Conservation (phyloP, 2,888 invertebrate genomes). For the Drosophila setosimentum region DNA sequence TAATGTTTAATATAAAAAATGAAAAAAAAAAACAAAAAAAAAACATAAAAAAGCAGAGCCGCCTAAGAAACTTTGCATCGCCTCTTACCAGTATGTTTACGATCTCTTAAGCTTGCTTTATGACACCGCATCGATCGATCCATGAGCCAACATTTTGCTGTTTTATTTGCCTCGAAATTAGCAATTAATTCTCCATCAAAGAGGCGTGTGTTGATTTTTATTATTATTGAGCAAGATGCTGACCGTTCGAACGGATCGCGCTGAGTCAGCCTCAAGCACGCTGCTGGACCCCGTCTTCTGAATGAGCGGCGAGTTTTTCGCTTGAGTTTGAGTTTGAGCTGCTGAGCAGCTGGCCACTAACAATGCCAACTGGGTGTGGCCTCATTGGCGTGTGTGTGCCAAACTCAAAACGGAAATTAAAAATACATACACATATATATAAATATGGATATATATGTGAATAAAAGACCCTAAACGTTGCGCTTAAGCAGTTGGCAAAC, state of each 20-base stretch:
- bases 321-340: neutral
- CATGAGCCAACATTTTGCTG: conserved; percentile 32
- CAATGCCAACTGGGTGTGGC: conserved; percentile 39
- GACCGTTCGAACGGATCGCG: conserved; percentile 10
- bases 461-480: neutral
- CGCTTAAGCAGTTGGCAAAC: conserved; percentile 11
- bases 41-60: conserved; percentile 27
- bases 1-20: conserved; percentile 54
- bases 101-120: conserved; percentile 73
- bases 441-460: too few species aligned
- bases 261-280: conserved; percentile 43
- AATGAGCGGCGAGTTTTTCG: conserved; percentile 21
- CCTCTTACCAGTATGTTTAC: conserved; percentile 56
- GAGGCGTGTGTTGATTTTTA: conserved; percentile 62
- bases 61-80: conserved; percentile 37
- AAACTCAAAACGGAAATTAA: conserved; percentile 51
- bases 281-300: conserved; percentile 4
- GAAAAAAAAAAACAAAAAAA: conserved; percentile 30
- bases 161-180: conserved; percentile 61
- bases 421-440: too few species aligned
- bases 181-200: conserved; percentile 68
- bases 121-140: conserved; percentile 70
- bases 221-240: conserved; percentile 40
- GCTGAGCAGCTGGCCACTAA: conserved; percentile 19
- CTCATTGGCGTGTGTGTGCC: conserved; percentile 20